Evolutionary conservation across 2,113 vertebrate species (phyloP).

Genomic region (Rhagologus leucostigma): DNA sequence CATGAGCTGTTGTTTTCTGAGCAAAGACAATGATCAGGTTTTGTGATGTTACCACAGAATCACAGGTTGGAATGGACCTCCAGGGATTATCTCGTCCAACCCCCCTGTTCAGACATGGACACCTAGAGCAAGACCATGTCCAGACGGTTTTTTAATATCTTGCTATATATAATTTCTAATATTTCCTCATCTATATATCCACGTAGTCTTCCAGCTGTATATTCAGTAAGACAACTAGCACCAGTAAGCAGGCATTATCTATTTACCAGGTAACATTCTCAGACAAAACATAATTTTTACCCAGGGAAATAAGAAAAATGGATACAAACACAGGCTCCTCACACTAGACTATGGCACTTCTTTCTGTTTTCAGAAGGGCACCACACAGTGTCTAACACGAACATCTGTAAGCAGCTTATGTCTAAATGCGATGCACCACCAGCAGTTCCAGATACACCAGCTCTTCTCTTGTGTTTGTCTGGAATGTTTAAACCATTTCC

Average conservation of each 20-base stretch:
- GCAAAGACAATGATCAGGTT: not conserved
- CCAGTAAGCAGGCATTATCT: not conserved
- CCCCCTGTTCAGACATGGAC: not conserved
- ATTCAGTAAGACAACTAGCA: not conserved
- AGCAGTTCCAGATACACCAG: not conserved
- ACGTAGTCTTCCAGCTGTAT: not conserved
- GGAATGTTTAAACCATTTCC: not conserved
- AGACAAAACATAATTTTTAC: not conserved
- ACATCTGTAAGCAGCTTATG: not conserved
- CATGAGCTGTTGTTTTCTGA: not conserved
- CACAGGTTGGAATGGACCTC: not conserved
- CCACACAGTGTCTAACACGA: not conserved
- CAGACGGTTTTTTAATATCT: not conserved
- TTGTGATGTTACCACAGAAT: not conserved
- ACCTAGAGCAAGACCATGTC: not conserved
- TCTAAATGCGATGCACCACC: not conserved
- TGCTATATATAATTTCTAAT: not conserved
- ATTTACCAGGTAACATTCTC: not conserved
- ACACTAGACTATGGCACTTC: not conserved
- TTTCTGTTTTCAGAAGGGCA: not conserved
- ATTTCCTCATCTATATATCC: not conserved
- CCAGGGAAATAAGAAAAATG: not conserved
- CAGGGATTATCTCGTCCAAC: not conserved
- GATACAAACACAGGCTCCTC: not conserved
- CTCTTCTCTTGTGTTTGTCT: not conserved